Evolutionary conservation across 2,888 invertebrate genomes (phyloP), one percentile per base, ranked within the genome.

Genomic region (Corbicula japonica): DNA sequence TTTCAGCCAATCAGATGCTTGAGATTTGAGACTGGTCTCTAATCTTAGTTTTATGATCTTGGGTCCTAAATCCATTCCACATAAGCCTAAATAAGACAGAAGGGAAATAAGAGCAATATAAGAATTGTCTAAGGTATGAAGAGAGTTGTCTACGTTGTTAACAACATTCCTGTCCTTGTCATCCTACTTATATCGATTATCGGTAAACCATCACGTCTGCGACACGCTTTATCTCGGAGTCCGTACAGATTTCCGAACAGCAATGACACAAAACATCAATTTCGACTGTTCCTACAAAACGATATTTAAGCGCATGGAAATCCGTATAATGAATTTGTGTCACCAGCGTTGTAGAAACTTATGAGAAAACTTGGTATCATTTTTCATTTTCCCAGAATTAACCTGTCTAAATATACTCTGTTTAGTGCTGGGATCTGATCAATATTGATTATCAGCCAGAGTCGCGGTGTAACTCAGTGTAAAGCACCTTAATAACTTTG

Each of bases 401-500:
- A 74, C 54, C 73, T 81, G 28, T 66, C 66, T 54, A n/a, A 41
- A 52, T 66, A 21, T 54, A 66, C 54, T 32, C 76, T 73, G 68
- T 70, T 70, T 74, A 74, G 73, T 56, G 54, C 62, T 50, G 35
- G 76, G 56, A 44, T 44, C 35, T 76, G 66, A 80, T 83, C 79
- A 72, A 76, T 83, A 83, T 83, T 58, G 83, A 80, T 77, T 71
- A 52, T 66, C 38, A 58, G 79, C 65, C 73, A 75, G 73, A 77
- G 77, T 81, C 76, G 74, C 76, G 28, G 35, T 77, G 63, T 76
- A 61, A 83, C 73, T 76, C 52, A 80, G 83, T 83, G 83, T 80
- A 80, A 83, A 83, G 80, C 80, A 78, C 80, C 80, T 83, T 83
- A 76, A 83, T 78, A 83, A 83, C 76, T 76, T 70, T 52, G 83